Evolutionary conservation across 2,888 invertebrate genomes (phyloP), one percentile per base, ranked within the genome.

Genomic region (Cerastoderma edule): DNA sequence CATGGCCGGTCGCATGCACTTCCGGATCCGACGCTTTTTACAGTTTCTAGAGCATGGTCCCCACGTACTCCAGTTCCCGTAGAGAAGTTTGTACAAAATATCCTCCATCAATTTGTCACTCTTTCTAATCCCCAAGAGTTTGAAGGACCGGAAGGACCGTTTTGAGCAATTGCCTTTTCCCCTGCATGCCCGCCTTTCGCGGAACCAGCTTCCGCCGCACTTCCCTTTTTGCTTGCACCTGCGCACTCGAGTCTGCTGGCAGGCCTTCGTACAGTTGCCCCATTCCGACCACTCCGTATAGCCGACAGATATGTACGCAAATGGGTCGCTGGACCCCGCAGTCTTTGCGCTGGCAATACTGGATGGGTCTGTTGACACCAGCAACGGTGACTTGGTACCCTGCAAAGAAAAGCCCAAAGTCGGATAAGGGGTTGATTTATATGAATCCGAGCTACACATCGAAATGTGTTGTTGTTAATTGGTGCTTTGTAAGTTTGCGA

Each of bases 31-130:
- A 46, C 95, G 94, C 1, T 97, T 97, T 24, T 95, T 95, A 91
- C 98, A 98, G 83, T 95, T 95, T 78, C 95, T 94, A 0, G 96
- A 95, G 90, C 98, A 98, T 16, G 95, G 93, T 0, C 96, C 95
- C 98, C 98, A 98, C 35, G 95, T 93, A 48, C 96, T 95, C 97
- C 98, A 98, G 0, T 90, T 84, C 2, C 91, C 89, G 84, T 93
- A 94, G 60, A 93, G 82, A 4, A 89, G 79, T 72, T 90, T 88
- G 78, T 90, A 91, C 24, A 92, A 77, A 44, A 90, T 83, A 48
- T 89, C 85, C 56, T 88, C 88, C 60, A 89, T 87, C 33, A 85
- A 67, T 54, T 85, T 81, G 72, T 88, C 86, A 39, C 80, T 83
- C 39, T 84, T 82, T 57, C 85, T 82, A 54, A 86, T 80, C 27